phyloP scores from a whole-genome alignment of 1,140 invertebrate species.

The Tribolium madens region DNA sequence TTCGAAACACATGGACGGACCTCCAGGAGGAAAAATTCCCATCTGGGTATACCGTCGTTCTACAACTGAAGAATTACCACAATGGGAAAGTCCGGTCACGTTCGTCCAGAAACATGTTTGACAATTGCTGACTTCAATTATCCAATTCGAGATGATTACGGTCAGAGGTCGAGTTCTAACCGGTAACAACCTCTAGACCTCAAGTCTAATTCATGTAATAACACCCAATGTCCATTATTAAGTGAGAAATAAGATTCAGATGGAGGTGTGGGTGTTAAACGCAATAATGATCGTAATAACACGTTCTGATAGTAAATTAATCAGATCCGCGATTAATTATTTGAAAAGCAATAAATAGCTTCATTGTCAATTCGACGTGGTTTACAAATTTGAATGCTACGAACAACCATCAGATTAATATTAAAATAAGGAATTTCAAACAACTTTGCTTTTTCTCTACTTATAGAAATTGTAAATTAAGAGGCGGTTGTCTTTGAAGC shows the following conservation, averaged over 20 bases:
- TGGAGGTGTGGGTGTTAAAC: slow-evolving; percentile 32
- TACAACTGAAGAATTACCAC: slow-evolving; percentile 13
- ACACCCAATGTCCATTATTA: slow-evolving; percentile 43
- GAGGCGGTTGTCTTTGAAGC: not conserved
- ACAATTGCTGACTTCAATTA: slow-evolving; percentile 51
- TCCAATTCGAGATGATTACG: slow-evolving; percentile 50
- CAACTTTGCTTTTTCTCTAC: not conserved
- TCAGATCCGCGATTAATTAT: not conserved
- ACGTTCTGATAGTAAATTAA: not conserved
- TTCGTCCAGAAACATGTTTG: slow-evolving; percentile 35
- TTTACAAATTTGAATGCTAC: slow-evolving; percentile 20
- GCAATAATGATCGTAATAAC: not conserved
- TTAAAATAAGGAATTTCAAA: slow-evolving; percentile 13
- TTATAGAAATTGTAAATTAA: not conserved
- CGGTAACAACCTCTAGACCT: slow-evolving; percentile 42
- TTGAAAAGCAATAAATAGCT: not conserved
- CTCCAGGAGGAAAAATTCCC: slow-evolving; percentile 30
- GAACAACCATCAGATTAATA: slow-evolving; percentile 13
- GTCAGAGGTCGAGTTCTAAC: slow-evolving; percentile 47
- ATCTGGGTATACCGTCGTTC: slow-evolving; percentile 3
- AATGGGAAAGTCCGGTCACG: slow-evolving; percentile 35
- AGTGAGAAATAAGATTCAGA: slow-evolving; percentile 47
- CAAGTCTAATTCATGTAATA: slow-evolving; percentile 47
- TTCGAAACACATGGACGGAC: slow-evolving; percentile 20
- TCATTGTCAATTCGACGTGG: not conserved